Evolutionary conservation across 2,888 invertebrate genomes (phyloP), one percentile per base, ranked within the genome.

Genomic region (Agonopterix heracliana): DNA sequence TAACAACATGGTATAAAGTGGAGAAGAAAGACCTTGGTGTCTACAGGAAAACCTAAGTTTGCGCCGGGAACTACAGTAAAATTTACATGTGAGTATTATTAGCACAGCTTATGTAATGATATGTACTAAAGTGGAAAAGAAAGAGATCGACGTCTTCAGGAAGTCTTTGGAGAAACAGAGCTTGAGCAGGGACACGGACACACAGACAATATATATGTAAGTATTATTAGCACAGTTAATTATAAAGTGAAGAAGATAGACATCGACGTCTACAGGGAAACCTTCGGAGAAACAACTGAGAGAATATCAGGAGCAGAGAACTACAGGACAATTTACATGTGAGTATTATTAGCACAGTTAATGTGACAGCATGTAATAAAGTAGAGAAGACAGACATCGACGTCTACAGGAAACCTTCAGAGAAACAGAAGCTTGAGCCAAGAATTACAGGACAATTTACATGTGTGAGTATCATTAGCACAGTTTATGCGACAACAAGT

Each of bases 1-100:
- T 78, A 2, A 73, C 71, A 34, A 78, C 78, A 0, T 78, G 80
- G 45, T 47, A 54, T 1, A 66, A 60, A 1, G 84, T 81, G 0
- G 79, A 78, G 56, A 71, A 69, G 50, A 44, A 64, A 0, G 71
- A 74, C 0, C 57, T 79, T 0, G 82, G 86, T 45, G 76, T 88
- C 1, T 88, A 85, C 46, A 86, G 85, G n/a, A 0, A 80, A 82
- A 34, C 80, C 87, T 0, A n/a, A n/a, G n/a, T n/a, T n/a, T n/a
- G n/a, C n/a, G n/a, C 59, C 70, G 0, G 75, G 85, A 88, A 48
- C 53, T 88, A 9, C 87, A 88, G 63, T 79, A 80, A 8, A 86
- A 84, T 43, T 58, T 87, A 13, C 73, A 77, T 9, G 85, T 85
- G 43, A 66, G 75, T 66, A 40, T 45, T 12, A 34, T 26, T 11